A percentile compares a stretch with the other conserved stretches of the same genome.
These are phyloP conservation scores for Acridotheres tristis DNA, from an alignment of 2,797 vertebrate species.

Conservation along the genomic window DNA sequence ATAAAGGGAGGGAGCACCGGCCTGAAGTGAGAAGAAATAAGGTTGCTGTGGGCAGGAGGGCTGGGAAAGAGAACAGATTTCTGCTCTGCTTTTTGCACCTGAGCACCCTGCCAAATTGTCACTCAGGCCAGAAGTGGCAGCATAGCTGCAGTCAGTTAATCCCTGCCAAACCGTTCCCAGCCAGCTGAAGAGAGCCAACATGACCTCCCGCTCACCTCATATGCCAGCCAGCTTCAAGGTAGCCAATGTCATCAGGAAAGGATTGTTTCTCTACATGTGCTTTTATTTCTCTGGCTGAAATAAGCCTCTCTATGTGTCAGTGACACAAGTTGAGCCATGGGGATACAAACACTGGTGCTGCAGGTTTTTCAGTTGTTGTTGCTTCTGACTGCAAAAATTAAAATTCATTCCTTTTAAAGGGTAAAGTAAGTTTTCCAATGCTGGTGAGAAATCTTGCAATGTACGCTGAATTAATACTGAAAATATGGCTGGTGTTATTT, in stretches of 20 bases:
- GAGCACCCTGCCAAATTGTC: conserved; percentile 13
- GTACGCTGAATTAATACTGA: background rate
- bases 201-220: conserved; percentile 15
- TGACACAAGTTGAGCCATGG: background rate
- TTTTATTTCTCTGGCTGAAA: conserved; percentile 26
- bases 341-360: background rate
- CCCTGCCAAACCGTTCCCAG: conserved; percentile 8
- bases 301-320: background rate
- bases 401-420: background rate
- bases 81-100: conserved; percentile 40
- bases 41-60: conserved; percentile 26
- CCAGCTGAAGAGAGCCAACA: conserved; percentile 21
- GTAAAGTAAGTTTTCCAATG: background rate
- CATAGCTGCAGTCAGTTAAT: conserved; percentile 2
- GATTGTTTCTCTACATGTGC: background rate
- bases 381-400: background rate
- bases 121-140: conserved; percentile 49
- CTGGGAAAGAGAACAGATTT: conserved; percentile 58
- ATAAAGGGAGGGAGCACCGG: background rate
- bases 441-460: background rate
- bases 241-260: background rate
- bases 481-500: background rate
- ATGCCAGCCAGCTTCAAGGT: background rate
- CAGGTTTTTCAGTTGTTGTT: background rate
- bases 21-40: conserved; percentile 10